A percentile compares a stretch with the other conserved stretches of the same genome.
Evolutionary conservation across 1,140 invertebrate species (phyloP).

Genomic region (Ceratina calcarata): DNA sequence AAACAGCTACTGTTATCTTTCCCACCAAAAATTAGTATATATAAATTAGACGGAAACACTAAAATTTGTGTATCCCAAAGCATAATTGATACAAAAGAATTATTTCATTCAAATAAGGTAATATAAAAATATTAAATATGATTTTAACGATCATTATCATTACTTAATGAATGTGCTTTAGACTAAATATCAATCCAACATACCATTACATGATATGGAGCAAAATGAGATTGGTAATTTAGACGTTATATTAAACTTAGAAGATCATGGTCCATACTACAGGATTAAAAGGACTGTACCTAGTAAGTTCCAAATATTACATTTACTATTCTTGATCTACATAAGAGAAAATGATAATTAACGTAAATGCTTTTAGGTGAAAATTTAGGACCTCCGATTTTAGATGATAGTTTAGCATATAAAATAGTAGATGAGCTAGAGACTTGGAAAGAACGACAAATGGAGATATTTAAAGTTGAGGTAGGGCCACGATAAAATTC

Average conservation of each 20-base stretch:
- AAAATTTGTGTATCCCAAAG: slow-evolving; percentile 67
- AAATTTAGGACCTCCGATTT: slow-evolving; percentile 76
- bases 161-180: slow-evolving; percentile 45
- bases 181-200: slow-evolving; percentile 68
- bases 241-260: slow-evolving; percentile 69
- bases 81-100: slow-evolving; percentile 65
- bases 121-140: slow-evolving; percentile 5
- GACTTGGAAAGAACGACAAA: slow-evolving; percentile 80
- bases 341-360: not conserved
- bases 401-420: slow-evolving; percentile 78
- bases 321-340: not conserved
- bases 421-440: slow-evolving; percentile 81
- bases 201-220: slow-evolving; percentile 64
- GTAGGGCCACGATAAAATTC: slow-evolving; percentile 58
- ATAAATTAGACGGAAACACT: slow-evolving; percentile 64
- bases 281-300: slow-evolving; percentile 62
- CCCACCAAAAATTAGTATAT: slow-evolving; percentile 76
- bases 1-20: slow-evolving; percentile 72
- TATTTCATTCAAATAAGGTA: slow-evolving; percentile 72
- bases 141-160: no score
- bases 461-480: slow-evolving; percentile 78
- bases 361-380: slow-evolving; percentile 58
- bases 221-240: slow-evolving; percentile 67
- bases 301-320: slow-evolving; percentile 51
- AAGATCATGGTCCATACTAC: slow-evolving; percentile 72